Evolutionary conservation across 1,140 invertebrate species (phyloP).

Genomic region (Aphelenchoides fujianensis): DNA sequence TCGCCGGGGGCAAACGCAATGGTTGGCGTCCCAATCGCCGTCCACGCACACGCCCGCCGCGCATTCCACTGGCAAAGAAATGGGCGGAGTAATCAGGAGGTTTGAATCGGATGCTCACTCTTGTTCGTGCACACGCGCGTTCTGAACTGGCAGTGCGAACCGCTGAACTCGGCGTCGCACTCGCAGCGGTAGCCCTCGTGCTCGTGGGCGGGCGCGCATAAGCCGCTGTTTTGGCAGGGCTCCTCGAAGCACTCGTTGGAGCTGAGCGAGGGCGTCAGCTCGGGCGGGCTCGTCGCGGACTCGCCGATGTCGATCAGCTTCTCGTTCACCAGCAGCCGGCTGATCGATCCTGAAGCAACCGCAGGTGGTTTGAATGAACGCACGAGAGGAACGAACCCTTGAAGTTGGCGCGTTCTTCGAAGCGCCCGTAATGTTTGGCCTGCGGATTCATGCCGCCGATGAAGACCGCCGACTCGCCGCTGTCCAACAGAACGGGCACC

Average conservation of each 20-base stretch:
- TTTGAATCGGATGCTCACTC: constrained; percentile 13
- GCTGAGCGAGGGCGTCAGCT: constrained; percentile 5
- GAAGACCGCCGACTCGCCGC: background rate
- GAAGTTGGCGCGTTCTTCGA: background rate
- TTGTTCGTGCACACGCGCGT: constrained; percentile 33
- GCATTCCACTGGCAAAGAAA: constrained; percentile 38
- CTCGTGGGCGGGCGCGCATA: constrained; percentile 41
- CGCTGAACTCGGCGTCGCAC: constrained; percentile 29
- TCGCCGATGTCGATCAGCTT: constrained; percentile 29
- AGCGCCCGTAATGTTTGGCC: background rate
- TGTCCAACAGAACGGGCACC: background rate
- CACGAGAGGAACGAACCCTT: background rate
- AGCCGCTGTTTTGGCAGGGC: constrained; percentile 37
- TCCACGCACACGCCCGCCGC: constrained; percentile 44
- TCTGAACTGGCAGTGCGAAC: constrained; percentile 41
- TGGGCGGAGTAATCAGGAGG: background rate
- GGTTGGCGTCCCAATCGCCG: constrained; percentile 22
- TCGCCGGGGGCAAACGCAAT: constrained; percentile 48
- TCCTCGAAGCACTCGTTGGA: constrained; percentile 25
- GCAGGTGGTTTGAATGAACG: no score
- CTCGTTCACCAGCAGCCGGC: constrained; percentile 29
- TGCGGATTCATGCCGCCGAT: background rate
- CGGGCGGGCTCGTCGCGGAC: constrained; percentile 22
- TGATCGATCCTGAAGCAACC: no score
- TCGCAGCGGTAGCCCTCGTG: constrained; percentile 42